phyloP scores from a whole-genome alignment of 30 jellyfish, hydroid and myxozoan genomes.

The Aurelia coerulea region DNA sequence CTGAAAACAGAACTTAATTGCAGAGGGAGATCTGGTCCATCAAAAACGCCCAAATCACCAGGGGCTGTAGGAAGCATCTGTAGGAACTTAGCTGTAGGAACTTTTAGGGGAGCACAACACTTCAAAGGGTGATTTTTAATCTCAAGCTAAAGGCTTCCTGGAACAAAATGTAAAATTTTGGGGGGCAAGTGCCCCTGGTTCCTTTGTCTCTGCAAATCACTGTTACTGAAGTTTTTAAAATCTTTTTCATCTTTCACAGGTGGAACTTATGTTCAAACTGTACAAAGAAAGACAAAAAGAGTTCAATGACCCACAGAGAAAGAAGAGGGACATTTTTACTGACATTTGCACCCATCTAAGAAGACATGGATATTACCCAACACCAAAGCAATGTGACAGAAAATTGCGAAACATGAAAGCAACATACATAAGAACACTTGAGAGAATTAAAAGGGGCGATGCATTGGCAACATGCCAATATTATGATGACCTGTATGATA shows the following conservation, averaged over 20 bases:
- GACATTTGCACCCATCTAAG: conserved; percentile 42
- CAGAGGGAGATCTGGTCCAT: too few species aligned
- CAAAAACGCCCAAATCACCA: too few species aligned
- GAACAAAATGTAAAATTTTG: too few species aligned
- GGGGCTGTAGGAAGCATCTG: too few species aligned
- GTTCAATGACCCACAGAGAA: conserved; percentile 58
- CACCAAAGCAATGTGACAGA: conserved; percentile 73
- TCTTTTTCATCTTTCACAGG: conserved; percentile 9
- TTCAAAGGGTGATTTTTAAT: too few species aligned
- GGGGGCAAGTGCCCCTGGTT: too few species aligned
- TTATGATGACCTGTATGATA: conserved; percentile 58
- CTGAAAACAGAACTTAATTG: too few species aligned
- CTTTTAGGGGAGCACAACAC: too few species aligned
- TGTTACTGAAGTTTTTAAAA: background rate
- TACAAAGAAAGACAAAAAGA: conserved; percentile 65
- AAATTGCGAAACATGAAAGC: conserved; percentile 69
- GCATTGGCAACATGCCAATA: conserved; percentile 59
- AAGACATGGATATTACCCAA: conserved; percentile 56
- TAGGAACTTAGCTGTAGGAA: too few species aligned
- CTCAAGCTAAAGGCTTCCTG: too few species aligned
- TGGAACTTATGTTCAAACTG: conserved; percentile 50
- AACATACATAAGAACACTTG: conserved; percentile 60
- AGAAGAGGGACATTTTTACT: conserved; percentile 39
- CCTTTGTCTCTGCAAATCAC: too few species aligned
- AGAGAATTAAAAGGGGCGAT: conserved; percentile 65